These are phyloP conservation scores for Indicator maculatus DNA, from an alignment of 2,113 vertebrate genomes.

Conservation along the genomic window DNA sequence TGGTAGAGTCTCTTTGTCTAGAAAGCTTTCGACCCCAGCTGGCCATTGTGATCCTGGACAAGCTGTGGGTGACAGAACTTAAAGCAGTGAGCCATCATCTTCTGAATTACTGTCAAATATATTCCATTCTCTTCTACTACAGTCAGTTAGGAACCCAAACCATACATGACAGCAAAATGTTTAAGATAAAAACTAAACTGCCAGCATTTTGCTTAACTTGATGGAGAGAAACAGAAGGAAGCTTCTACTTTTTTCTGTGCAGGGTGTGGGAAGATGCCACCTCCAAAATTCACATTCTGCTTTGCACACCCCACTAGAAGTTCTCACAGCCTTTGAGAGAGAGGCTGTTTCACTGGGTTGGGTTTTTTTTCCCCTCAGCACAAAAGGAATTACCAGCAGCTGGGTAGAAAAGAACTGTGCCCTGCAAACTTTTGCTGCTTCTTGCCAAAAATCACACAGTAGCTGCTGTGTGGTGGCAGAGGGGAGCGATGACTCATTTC, in stretches of 20 bases:
- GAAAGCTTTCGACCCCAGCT: too few relatives aligned
- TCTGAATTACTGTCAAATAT: background rate
- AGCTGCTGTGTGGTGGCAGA: background rate
- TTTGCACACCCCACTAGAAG: background rate
- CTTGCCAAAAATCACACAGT: background rate
- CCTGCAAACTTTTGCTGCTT: background rate
- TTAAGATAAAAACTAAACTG: rapidly evolving
- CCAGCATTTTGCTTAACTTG: background rate
- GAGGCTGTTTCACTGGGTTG: background rate
- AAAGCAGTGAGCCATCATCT: background rate
- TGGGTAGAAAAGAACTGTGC: background rate
- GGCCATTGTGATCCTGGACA: too few relatives aligned
- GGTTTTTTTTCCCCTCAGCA: background rate
- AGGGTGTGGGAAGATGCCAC: background rate
- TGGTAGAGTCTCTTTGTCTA: too few relatives aligned
- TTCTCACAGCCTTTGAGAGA: background rate
- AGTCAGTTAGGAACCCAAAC: background rate
- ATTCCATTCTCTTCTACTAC: background rate
- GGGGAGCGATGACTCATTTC: conserved; percentile 61
- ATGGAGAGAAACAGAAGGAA: background rate
- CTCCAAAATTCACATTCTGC: background rate
- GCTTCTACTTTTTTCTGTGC: background rate
- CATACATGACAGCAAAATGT: rapidly evolving
- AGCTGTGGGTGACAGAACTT: background rate
- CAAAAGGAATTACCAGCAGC: background rate